These are phyloP conservation scores for Fregetta grallaria DNA, from an alignment of 2,113 vertebrate genomes.

Conservation along the genomic window DNA sequence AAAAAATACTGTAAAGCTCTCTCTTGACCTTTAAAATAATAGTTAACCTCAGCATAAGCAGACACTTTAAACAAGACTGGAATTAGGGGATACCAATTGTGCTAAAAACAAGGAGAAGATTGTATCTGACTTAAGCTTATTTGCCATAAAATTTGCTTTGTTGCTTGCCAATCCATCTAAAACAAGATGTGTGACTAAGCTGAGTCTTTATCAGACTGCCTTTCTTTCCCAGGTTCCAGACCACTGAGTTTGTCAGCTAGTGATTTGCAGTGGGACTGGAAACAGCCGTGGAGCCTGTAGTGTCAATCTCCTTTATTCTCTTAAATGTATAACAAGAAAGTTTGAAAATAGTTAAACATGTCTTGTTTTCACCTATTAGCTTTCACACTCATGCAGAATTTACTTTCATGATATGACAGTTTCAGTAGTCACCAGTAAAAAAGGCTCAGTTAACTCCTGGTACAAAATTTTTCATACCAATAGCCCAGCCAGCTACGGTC, in stretches of 20 bases:
- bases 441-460: background rate
- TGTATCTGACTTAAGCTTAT: background rate
- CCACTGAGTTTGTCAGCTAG: slow-evolving; percentile 16
- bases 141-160: slow-evolving; percentile 6
- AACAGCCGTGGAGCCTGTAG: background rate
- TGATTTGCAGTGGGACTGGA: background rate
- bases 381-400: background rate
- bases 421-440: background rate
- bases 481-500: background rate
- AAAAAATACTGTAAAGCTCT: background rate
- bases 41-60: background rate
- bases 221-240: background rate
- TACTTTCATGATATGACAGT: background rate
- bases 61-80: background rate
- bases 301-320: background rate
- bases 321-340: background rate
- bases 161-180: background rate
- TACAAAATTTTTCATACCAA: background rate
- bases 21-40: background rate
- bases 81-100: background rate
- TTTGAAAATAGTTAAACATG: background rate
- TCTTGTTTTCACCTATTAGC: background rate
- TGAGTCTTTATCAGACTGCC: background rate
- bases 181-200: background rate
- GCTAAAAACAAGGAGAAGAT: background rate